phyloP scores from a whole-genome alignment of 2,113 vertebrate species.

The Morone saxatilis region DNA sequence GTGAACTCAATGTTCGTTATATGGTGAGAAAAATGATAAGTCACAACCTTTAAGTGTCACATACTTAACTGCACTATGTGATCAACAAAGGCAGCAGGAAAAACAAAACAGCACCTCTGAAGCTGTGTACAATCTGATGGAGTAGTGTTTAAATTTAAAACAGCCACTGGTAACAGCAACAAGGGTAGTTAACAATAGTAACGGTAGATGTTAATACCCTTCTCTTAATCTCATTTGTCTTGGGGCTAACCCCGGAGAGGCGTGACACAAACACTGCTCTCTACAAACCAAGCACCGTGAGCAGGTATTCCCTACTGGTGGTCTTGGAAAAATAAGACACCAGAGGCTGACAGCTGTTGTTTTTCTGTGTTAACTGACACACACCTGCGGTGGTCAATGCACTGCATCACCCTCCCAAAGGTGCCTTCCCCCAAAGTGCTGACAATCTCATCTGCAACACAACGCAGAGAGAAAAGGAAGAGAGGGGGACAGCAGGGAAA shows the following conservation, averaged over 20 bases:
- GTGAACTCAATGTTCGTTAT: neutral
- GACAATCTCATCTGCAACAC: conserved; percentile 93
- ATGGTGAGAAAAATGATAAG: neutral
- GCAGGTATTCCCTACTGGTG: neutral
- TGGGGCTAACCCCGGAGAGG: neutral
- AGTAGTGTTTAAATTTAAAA: neutral
- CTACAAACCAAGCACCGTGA: neutral
- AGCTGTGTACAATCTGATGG: neutral
- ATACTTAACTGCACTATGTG: neutral
- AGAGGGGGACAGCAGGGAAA: conserved; percentile 61
- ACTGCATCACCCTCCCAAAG: conserved; percentile 95
- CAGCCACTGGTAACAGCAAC: neutral
- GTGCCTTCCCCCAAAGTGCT: conserved; percentile 97
- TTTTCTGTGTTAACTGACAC: conserved; percentile 8
- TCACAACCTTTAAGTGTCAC: neutral
- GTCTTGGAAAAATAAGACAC: neutral
- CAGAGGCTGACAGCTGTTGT: neutral
- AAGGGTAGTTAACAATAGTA: neutral
- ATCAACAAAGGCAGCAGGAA: neutral
- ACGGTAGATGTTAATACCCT: neutral
- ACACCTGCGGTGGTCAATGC: conserved; percentile 96
- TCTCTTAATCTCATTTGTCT: neutral
- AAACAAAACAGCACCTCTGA: neutral
- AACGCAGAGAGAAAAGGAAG: conserved; percentile 73
- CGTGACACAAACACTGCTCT: neutral